Evolutionary conservation across 2,888 invertebrate genomes (phyloP), one percentile per base, ranked within the genome.

Genomic region (Polyploca ridens): DNA sequence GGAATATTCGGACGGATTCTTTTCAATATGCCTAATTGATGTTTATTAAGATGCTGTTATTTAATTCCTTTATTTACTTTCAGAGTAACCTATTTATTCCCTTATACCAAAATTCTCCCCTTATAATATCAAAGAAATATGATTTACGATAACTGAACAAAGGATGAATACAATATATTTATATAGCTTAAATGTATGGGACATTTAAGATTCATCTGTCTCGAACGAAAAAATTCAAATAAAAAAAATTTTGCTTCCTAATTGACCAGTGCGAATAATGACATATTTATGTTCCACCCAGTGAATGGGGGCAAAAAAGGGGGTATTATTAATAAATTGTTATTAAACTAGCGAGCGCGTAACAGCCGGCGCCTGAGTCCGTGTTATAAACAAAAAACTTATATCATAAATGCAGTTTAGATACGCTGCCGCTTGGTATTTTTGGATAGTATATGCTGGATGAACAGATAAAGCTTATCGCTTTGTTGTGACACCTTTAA

Each of bases 221-320:
- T 64, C 46, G 54, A 3, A 5, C 33, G 13, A 46, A 58, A 66
- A 64, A 46, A 46, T 1, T n/a, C 6, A 5, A 57, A 57, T 38
- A 19, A 19, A 33, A 10, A 59, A 63, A 66, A 63, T 67, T 62
- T 58, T 62, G 65, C 63, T 58, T 64, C 72, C 83, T 92, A 91
- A 93, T 92, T 92, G 91, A 87, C 78, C 83, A 86, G 91, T 86
- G 91, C 82, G 87, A 90, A 90, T 90, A 90, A 91, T 89, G 90
- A 90, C 90, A 92, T 92, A 89, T 90, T 91, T 90, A 90, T 90
- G 85, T 83, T 73, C 67, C 67, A 62, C 68, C 64, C 58, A 66
- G 62, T 60, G 63, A 62, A 54, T 65, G 35, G 16, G 4, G 58
- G 66, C 75, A 81, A 82, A 89, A 91, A 35, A 88, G 81, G 74